A percentile compares a stretch with the other conserved stretches of the same genome.
Conservation (phyloP, 2,113 vertebrate genomes). For the Heterocephalus glaber region DNA sequence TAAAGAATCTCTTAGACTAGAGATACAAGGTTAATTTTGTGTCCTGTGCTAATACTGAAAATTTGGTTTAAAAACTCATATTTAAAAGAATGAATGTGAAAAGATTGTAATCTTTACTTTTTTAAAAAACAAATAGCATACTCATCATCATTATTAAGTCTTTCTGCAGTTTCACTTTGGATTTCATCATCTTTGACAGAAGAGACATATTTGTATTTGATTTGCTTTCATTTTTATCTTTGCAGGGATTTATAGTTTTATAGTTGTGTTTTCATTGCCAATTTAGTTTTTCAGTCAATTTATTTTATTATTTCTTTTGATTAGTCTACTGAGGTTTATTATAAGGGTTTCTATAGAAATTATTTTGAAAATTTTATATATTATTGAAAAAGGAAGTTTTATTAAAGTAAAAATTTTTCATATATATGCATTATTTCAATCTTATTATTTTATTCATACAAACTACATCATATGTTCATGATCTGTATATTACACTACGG, state of each 20-base stretch:
- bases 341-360: not conserved
- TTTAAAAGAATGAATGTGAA: not conserved
- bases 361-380: not conserved
- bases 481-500: not conserved
- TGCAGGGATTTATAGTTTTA: not conserved
- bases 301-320: not conserved
- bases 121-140: not conserved
- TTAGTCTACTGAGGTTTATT: not conserved
- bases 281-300: not conserved
- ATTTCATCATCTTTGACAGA: not conserved
- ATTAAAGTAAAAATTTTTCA: not conserved
- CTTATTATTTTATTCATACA: not conserved
- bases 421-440: not conserved
- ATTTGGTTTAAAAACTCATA: not conserved
- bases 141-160: not conserved
- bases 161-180: not conserved
- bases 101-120: not conserved
- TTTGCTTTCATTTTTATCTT: not conserved
- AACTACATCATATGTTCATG: not conserved
- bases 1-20: not conserved
- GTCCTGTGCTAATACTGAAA: slow-evolving; percentile 38
- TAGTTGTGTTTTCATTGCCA: not conserved
- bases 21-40: not conserved
- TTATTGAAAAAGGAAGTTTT: not conserved
- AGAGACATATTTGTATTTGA: not conserved